A percentile compares a stretch with the other conserved stretches of the same genome.
phyloP scores from a whole-genome alignment of 2,113 vertebrate genomes.

The Lasiurus cinereus region DNA sequence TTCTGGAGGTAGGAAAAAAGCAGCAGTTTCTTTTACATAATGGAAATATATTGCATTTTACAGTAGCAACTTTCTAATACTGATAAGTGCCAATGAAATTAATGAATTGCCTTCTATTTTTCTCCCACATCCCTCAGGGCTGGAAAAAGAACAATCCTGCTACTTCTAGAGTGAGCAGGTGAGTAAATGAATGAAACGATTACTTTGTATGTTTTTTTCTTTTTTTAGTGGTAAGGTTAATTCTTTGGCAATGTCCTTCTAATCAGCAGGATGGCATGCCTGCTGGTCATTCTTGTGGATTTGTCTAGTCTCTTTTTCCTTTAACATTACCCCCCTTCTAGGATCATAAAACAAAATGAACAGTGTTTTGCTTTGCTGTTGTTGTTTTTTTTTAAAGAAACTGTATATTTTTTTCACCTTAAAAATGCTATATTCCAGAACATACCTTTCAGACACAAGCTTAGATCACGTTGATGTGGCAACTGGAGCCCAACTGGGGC shows the following conservation, averaged over 20 bases:
- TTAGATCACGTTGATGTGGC: not conserved
- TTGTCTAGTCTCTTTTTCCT: not conserved
- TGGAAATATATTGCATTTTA: conserved; percentile 55
- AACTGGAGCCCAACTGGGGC: not conserved
- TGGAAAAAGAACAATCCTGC: not conserved
- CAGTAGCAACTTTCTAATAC: conserved; percentile 54
- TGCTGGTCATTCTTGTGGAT: not conserved
- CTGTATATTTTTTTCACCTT: not conserved
- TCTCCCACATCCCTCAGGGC: conserved; percentile 18
- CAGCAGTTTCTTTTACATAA: conserved; percentile 60
- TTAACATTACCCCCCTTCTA: not conserved
- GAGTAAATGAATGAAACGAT: conserved; percentile 5
- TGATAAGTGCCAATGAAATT: not conserved
- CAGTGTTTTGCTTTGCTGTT: not conserved
- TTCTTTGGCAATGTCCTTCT: not conserved
- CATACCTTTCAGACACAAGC: conserved; percentile 19
- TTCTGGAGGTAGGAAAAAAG: conserved; percentile 50
- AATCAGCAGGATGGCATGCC: not conserved
- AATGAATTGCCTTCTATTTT: conserved; percentile 57
- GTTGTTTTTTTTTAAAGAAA: not conserved
- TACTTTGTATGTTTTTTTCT: not conserved
- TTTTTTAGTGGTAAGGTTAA: not conserved
- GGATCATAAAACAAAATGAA: conserved; percentile 53
- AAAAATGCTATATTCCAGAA: not conserved
- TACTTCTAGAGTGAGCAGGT: conserved; percentile 23